Percentiles rank a stretch among this genome's conserved stretches.
Evolutionary conservation across 2,113 vertebrate genomes (phyloP).

Genomic region (Pica pica): DNA sequence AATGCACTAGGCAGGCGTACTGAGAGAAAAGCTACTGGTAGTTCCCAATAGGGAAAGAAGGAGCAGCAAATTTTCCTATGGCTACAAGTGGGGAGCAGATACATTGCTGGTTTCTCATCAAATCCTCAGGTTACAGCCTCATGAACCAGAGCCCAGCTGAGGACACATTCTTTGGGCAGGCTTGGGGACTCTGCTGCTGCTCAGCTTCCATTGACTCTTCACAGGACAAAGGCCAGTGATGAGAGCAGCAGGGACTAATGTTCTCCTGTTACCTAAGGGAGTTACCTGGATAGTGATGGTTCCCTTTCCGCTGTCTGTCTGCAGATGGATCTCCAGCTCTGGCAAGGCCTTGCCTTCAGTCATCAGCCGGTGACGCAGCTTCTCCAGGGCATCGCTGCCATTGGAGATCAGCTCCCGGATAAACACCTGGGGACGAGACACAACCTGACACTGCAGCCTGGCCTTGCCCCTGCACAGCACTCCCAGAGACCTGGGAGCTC

Average conservation of each 20-base stretch:
- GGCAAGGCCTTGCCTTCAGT: slow-evolving; percentile 76
- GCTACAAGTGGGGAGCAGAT: background rate
- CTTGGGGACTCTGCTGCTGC: background rate
- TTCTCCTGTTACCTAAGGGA: background rate
- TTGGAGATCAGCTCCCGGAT: slow-evolving; percentile 97
- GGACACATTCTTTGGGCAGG: background rate
- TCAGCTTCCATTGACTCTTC: background rate
- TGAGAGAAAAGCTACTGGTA: background rate
- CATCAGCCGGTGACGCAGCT: slow-evolving; percentile 84
- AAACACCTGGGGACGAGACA: slow-evolving; percentile 79
- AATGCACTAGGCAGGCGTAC: background rate
- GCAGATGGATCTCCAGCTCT: slow-evolving; percentile 92
- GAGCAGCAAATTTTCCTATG: background rate
- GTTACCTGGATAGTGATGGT: slow-evolving; percentile 93
- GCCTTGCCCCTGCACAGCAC: background rate
- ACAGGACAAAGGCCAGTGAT: background rate
- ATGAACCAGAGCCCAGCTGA: background rate
- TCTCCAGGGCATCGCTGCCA: slow-evolving; percentile 91
- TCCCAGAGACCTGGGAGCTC: background rate
- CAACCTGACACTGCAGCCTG: background rate
- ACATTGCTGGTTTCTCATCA: background rate
- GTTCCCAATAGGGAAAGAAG: background rate
- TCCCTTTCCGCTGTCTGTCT: slow-evolving; percentile 81
- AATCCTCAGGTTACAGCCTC: background rate
- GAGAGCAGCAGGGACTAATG: background rate